Conservation (phyloP, 2,888 invertebrate genomes). For the Drosophila melanosoma region DNA sequence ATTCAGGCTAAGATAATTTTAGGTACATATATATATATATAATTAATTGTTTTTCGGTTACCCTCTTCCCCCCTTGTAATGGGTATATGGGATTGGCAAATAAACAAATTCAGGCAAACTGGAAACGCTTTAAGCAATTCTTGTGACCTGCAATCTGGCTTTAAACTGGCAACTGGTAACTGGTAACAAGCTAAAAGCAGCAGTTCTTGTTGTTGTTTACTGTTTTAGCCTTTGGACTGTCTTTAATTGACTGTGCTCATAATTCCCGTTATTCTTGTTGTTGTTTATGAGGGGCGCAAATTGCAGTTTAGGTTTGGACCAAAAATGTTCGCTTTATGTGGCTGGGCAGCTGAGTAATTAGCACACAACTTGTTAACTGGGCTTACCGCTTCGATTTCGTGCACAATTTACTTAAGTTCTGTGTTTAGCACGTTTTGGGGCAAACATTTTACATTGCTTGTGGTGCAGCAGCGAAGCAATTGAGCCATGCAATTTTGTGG, state of each 20-base stretch:
- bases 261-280: constrained; percentile 3
- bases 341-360: constrained; percentile 41
- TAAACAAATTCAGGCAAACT: constrained; percentile 25
- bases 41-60: background rate
- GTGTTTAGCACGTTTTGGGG: constrained; percentile 1
- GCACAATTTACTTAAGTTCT: constrained; percentile 36
- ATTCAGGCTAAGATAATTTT: too few relatives aligned
- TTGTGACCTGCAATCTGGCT: constrained; percentile 9
- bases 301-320: constrained; percentile 12
- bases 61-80: background rate
- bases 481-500: constrained; percentile 24
- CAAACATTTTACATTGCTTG: background rate
- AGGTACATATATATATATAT: too few relatives aligned
- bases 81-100: constrained; percentile 3
- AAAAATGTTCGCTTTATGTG: constrained; percentile 25
- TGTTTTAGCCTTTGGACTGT: background rate
- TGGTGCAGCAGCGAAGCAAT: background rate
- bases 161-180: constrained; percentile 4
- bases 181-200: constrained; percentile 3
- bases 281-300: background rate
- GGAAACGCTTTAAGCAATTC: constrained; percentile 6
- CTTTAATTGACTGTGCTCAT: constrained; percentile 11
- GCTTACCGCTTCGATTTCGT: constrained; percentile 24
- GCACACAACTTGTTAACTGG: constrained; percentile 47
- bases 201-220: constrained; percentile 3